phyloP scores from a whole-genome alignment of 2,113 vertebrate species.

The Nannospalax galili region DNA sequence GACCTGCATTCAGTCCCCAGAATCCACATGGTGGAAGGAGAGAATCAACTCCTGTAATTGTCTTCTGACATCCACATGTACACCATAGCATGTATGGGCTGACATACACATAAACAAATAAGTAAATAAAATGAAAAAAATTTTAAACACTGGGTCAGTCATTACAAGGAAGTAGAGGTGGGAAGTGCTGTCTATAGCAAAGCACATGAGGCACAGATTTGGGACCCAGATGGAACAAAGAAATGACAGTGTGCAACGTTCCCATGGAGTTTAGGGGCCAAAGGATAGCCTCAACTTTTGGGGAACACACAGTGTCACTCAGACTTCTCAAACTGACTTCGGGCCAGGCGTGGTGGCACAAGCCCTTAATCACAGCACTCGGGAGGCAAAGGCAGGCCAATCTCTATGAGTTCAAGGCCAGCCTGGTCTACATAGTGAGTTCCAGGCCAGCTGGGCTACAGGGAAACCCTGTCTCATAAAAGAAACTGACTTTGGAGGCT shows the following conservation, averaged over 20 bases:
- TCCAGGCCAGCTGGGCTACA: too few relatives aligned
- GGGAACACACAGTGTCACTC: not conserved
- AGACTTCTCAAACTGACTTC: not conserved
- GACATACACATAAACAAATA: not conserved
- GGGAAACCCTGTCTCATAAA: too few relatives aligned
- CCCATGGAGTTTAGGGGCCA: not conserved
- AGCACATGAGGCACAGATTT: not conserved
- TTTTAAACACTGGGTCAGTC: not conserved
- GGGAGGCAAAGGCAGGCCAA: too few relatives aligned
- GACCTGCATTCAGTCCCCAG: not conserved
- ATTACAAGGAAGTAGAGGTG: not conserved
- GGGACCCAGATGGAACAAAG: not conserved
- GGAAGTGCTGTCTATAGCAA: not conserved
- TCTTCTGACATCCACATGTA: not conserved
- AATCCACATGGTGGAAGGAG: not conserved
- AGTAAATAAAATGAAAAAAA: too few relatives aligned
- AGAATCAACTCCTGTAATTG: not conserved
- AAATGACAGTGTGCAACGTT: not conserved
- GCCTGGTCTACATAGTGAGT: too few relatives aligned
- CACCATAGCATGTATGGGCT: not conserved
- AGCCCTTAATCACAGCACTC: too few relatives aligned
- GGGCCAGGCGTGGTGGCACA: too few relatives aligned
- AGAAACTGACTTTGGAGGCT: not conserved
- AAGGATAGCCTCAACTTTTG: not conserved
- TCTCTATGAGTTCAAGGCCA: too few relatives aligned